These are phyloP conservation scores for Leptoteleia sp. DNA, from an alignment of 1,140 invertebrate species.

Conservation along the genomic window DNA sequence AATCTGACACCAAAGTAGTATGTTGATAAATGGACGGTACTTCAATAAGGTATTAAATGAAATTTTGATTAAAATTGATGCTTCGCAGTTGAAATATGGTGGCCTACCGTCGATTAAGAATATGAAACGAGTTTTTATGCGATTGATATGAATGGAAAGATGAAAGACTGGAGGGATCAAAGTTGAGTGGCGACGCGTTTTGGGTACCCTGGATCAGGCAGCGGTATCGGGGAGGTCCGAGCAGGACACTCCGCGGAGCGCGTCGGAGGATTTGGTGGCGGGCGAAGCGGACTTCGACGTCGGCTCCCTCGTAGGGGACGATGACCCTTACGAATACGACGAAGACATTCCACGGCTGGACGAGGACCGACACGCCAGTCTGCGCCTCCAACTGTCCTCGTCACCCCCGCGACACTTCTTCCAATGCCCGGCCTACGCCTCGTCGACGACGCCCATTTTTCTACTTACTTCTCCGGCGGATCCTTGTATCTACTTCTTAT, in stretches of 20 bases:
- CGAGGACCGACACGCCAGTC: conserved; percentile 52
- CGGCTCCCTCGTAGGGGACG: conserved; percentile 67
- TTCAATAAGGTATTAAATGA: too few relatives aligned
- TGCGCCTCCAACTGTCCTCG: conserved; percentile 36
- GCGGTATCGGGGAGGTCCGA: conserved; percentile 57
- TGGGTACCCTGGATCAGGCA: conserved; percentile 52
- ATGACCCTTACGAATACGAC: conserved; percentile 82
- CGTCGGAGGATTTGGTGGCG: conserved; percentile 19
- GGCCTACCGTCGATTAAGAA: too few relatives aligned
- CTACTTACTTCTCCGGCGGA: conserved; percentile 74
- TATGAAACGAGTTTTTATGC: too few relatives aligned
- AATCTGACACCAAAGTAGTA: too few relatives aligned
- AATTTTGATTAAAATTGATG: too few relatives aligned
- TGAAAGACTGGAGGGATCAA: not conserved
- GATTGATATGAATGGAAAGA: too few relatives aligned
- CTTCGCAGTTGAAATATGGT: too few relatives aligned
- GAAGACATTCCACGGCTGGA: conserved; percentile 76
- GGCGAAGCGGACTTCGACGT: conserved; percentile 35
- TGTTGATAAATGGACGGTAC: too few relatives aligned
- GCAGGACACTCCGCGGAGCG: conserved; percentile 31
- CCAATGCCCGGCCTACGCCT: conserved; percentile 20
- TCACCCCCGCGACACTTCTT: conserved; percentile 16
- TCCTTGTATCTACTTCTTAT: too few relatives aligned
- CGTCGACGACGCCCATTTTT: conserved; percentile 70
- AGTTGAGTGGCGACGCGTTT: not conserved